A percentile compares a stretch with the other conserved stretches of the same genome.
phyloP scores from a whole-genome alignment of 1,140 invertebrate species.

The Xylocopa sonorina region DNA sequence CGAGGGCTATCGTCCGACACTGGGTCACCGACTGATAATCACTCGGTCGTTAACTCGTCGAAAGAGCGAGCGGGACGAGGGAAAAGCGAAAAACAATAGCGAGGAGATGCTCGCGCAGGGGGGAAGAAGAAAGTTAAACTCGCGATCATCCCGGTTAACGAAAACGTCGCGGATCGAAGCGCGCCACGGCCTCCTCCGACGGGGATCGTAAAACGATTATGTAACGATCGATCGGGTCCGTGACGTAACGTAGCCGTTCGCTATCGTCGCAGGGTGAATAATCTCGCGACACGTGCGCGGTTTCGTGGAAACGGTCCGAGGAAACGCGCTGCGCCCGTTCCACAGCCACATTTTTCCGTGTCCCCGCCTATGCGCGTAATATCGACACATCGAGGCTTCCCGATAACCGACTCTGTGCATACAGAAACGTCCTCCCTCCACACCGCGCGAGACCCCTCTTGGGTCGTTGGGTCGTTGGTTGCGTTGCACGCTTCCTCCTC shows the following conservation, averaged over 20 bases:
- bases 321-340: not conserved
- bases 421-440: conserved; percentile 65
- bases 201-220: conserved; percentile 5
- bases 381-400: conserved; percentile 35
- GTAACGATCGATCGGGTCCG: conserved; percentile 8
- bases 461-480: too few relatives aligned
- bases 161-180: not conserved
- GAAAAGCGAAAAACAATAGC: not conserved
- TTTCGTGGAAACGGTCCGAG: conserved; percentile 6
- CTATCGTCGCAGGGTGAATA: conserved; percentile 42
- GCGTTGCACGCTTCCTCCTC: conserved; percentile 44
- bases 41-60: conserved; percentile 36
- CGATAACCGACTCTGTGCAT: conserved; percentile 66
- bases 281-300: conserved; percentile 45
- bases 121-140: conserved; percentile 4
- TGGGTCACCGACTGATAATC: conserved; percentile 76
- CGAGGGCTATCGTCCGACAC: conserved; percentile 62
- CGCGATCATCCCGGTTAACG: conserved; percentile 1
- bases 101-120: not conserved
- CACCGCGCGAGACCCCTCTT: too few relatives aligned
- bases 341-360: conserved; percentile 43
- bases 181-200: too few relatives aligned
- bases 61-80: conserved; percentile 13
- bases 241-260: conserved; percentile 8
- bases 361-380: conserved; percentile 5